Percentiles rank a stretch among this genome's conserved stretches.
Evolutionary conservation across 1,140 invertebrate genomes (phyloP).

Genomic region (Penaeus japonicus): DNA sequence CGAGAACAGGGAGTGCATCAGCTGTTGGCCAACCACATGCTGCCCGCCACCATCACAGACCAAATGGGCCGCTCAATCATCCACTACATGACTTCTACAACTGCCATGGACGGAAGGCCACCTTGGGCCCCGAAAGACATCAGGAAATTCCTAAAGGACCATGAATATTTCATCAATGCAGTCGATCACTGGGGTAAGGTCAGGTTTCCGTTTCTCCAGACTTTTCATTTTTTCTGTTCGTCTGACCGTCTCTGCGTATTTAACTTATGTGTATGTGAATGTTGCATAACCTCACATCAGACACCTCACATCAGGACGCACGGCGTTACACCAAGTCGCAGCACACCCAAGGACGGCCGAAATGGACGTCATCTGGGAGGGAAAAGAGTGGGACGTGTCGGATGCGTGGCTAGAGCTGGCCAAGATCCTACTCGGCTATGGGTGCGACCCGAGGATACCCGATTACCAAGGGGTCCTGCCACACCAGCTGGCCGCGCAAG

Average conservation of each 20-base stretch:
- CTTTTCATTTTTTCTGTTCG: neutral
- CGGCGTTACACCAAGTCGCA: conserved; percentile 4
- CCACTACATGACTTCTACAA: conserved; percentile 13
- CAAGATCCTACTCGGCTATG: neutral
- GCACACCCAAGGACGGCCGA: neutral
- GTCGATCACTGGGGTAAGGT: conserved; percentile 7
- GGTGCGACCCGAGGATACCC: conserved; percentile 25
- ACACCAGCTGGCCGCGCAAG: neutral
- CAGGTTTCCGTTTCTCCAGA: neutral
- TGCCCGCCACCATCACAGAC: conserved; percentile 18
- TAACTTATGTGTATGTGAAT: neutral
- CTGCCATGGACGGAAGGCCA: neutral
- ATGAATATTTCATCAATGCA: conserved; percentile 9
- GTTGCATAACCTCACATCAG: neutral
- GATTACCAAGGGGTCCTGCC: neutral
- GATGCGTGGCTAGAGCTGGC: conserved; percentile 18
- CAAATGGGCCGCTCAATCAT: neutral
- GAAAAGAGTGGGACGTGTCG: neutral
- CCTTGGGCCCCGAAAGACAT: conserved; percentile 17
- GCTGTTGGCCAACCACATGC: neutral
- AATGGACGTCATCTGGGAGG: conserved; percentile 16
- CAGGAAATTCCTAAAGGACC: neutral
- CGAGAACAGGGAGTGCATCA: conserved; percentile 7
- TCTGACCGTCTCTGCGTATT: neutral
- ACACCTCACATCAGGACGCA: neutral